Percentiles rank a stretch among this genome's conserved stretches.
These are phyloP conservation scores for Acanthurus lineatus DNA, from an alignment of 2,797 vertebrate genomes.

Conservation along the genomic window DNA sequence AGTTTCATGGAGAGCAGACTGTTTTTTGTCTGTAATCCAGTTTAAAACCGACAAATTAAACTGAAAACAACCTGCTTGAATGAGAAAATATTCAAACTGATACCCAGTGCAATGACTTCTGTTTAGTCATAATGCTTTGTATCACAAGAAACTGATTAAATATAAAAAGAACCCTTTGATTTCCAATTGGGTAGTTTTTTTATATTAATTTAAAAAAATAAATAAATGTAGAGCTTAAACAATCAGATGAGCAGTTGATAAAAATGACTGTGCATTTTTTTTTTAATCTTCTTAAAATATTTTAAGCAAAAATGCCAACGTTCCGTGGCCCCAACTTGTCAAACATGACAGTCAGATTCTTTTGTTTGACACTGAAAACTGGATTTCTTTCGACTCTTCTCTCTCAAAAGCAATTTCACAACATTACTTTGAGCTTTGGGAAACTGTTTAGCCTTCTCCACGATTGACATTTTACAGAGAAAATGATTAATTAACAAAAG, in stretches of 20 bases:
- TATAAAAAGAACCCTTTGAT: neutral
- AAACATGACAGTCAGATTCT: neutral
- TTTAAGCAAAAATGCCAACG: neutral
- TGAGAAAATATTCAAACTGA: neutral
- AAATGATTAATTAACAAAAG: neutral
- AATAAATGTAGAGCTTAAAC: neutral
- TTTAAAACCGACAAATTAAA: too few species aligned
- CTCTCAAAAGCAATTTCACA: rapidly evolving
- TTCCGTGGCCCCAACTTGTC: neutral
- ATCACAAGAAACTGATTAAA: neutral
- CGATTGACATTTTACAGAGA: neutral
- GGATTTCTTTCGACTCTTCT: neutral
- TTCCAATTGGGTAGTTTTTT: neutral
- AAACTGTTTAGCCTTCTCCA: neutral
- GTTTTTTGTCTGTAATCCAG: too few species aligned
- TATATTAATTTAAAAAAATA: neutral
- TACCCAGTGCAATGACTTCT: neutral
- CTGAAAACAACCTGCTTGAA: too few species aligned
- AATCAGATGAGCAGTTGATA: neutral
- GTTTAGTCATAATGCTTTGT: neutral
- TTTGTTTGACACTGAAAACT: neutral
- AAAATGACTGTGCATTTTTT: neutral
- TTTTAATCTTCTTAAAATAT: neutral
- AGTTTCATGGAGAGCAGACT: too few species aligned
- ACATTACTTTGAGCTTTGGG: neutral